Base-by-base conservation (phyloP, 2,888 invertebrate species). In the Oconnorella tubifera region DNA sequence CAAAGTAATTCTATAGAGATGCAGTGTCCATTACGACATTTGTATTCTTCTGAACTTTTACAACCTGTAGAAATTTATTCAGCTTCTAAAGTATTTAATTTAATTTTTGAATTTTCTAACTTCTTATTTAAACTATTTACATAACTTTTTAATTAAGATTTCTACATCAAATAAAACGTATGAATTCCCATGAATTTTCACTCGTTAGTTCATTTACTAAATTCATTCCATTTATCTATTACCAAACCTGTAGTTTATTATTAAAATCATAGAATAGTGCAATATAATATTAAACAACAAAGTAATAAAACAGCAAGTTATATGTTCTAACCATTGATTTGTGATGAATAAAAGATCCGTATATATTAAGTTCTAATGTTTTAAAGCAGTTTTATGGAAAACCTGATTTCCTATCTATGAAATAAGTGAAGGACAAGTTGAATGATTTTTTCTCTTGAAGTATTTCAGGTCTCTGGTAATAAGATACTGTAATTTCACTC, bases 371-470 rank as follows among this genome's bases (percentile, higher is more conserved):
- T n/a, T n/a, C n/a, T n/a, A n/a, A n/a, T n/a, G n/a, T n/a, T n/a
- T n/a, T n/a, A n/a, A n/a, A n/a, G n/a, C n/a, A n/a, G n/a, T n/a
- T n/a, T n/a, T n/a, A 40, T 40, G 40, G 6, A 6, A 19, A 14
- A 58, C 59, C 59, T 2, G 59, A 58, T 56, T 56, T 28, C 56
- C 62, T 31, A 19, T 28, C 27, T 2, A 53, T 28, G 29, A 56
- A 62, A 31, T 33, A 56, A 23, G 56, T 56, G 56, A 62, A 62
- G 3, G 62, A 25, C 33, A 62, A 23, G 56, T 62, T 56, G 56
- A 62, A 62, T 4, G 56, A 62, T 28, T 62, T 62, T 27, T 33
- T 48, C 25, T 32, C 56, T 40, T 57, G 4, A 0, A 40, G n/a
- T 6, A 40, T 33, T 56, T 62, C 56, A 23, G 56, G 56, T 32